These are phyloP conservation scores for Nothocercus nigrocapillus DNA, from an alignment of 2,113 vertebrate species.

Conservation along the genomic window DNA sequence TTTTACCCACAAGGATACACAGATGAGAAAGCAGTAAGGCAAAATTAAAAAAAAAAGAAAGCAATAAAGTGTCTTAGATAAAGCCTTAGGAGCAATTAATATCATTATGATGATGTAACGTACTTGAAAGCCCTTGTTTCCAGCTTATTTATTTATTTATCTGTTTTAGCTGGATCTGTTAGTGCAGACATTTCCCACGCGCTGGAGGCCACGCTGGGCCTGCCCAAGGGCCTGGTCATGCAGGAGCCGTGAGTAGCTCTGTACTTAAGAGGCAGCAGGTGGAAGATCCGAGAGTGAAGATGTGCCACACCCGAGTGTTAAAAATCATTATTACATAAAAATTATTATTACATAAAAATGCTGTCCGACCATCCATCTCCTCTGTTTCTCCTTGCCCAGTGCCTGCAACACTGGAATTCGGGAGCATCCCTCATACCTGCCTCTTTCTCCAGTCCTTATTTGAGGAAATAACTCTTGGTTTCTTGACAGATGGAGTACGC, in stretches of 20 bases:
- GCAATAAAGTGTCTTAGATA: neutral
- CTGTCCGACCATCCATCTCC: neutral
- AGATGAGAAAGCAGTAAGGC: neutral
- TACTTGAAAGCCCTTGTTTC: neutral
- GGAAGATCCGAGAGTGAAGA: neutral
- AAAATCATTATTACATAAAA: neutral
- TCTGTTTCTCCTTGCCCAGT: neutral
- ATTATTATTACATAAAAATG: neutral
- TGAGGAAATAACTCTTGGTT: neutral
- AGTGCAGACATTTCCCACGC: neutral
- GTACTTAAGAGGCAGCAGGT: neutral
- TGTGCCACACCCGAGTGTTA: fast-evolving
- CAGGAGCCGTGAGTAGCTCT: neutral
- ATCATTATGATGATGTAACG: neutral
- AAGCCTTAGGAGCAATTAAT: neutral
- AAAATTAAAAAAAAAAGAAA: neutral
- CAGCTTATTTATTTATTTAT: neutral
- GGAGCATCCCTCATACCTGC: neutral
- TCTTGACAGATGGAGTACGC: neutral
- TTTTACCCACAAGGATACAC: neutral
- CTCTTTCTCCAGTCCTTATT: neutral
- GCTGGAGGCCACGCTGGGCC: neutral
- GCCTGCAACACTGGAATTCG: neutral
- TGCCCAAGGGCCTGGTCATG: neutral
- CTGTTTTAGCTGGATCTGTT: neutral